Evolutionary conservation across 2,113 vertebrate species (phyloP), one percentile per base, ranked within the genome.

Genomic region (Phaetusa simplex): DNA sequence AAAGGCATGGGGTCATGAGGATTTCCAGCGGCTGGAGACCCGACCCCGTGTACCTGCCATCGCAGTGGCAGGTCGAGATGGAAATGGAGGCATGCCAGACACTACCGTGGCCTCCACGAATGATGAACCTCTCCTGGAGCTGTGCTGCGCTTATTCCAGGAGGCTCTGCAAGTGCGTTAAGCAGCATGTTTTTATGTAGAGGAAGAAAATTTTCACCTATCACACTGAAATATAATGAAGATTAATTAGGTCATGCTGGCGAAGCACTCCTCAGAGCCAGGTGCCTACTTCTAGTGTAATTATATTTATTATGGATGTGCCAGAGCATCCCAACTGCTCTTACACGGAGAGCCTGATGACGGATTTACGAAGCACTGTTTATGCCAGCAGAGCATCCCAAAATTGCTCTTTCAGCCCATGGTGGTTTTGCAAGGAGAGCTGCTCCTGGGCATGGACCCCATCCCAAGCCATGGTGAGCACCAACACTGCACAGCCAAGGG

Each of bases 21-120:
- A 27, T 78, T 70, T 32, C 55, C 73, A 84, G 61, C 0, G 1
- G 59, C 59, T 2, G 1, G 20, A 59, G 26, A 50, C 9, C 22
- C 8, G 20, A 47, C 17, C n/a, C 30, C 1, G 0, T 4, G 3
- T 15, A 12, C 11, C 53, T 43, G 27, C 2, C 0, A 23, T 8
- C 52, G 52, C 12, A 5, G 36, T 3, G 3, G 26, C 56, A 23
- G 34, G 36, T 22, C 21, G 9, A 22, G 38, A 5, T 36, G 52
- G 66, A 17, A 36, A 56, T 1, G 5, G 61, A 58, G 50, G 23
- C 1, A 0, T 40, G n/a, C 34, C 45, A 49, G 53, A 11, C 14
- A 2, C 20, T 49, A 34, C 58, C 9, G 0, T 6, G 19, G 40
- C 53, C 34, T 55, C 30, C 9, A 5, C 5, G 1, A 38, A 11